phyloP scores from a whole-genome alignment of 2,797 vertebrate genomes.

The Arctocebus calabarensis region DNA sequence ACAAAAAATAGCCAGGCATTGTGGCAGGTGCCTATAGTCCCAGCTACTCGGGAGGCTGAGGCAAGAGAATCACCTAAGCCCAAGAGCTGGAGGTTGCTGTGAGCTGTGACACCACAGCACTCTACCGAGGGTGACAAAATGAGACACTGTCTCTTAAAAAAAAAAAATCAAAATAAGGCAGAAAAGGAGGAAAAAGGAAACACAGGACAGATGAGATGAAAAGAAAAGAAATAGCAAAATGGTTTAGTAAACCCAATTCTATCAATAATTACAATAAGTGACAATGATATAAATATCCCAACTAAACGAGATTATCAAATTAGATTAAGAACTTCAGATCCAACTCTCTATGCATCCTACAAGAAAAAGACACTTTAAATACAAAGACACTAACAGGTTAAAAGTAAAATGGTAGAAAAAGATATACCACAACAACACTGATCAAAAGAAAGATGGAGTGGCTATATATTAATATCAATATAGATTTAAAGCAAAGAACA shows the following conservation, averaged over 20 bases:
- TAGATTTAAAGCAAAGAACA: not conserved
- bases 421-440: not conserved
- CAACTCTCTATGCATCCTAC: not conserved
- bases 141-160: too few relatives aligned
- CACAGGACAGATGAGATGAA: not conserved
- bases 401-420: not conserved
- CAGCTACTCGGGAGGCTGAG: too few relatives aligned
- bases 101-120: too few relatives aligned
- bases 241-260: not conserved
- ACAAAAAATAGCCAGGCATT: too few relatives aligned
- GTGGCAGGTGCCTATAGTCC: too few relatives aligned
- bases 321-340: not conserved
- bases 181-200: not conserved
- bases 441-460: not conserved
- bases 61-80: too few relatives aligned
- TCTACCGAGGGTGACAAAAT: too few relatives aligned
- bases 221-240: not conserved
- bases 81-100: too few relatives aligned
- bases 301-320: not conserved
- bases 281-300: not conserved
- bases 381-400: not conserved
- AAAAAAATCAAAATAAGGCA: not conserved
- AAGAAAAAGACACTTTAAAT: not conserved
- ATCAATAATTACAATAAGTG: not conserved
- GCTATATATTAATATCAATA: not conserved